A percentile compares a stretch with the other conserved stretches of the same genome.
Evolutionary conservation across 2,797 vertebrate species (phyloP).

Genomic region (Pantherophis alleghaniensis): DNA sequence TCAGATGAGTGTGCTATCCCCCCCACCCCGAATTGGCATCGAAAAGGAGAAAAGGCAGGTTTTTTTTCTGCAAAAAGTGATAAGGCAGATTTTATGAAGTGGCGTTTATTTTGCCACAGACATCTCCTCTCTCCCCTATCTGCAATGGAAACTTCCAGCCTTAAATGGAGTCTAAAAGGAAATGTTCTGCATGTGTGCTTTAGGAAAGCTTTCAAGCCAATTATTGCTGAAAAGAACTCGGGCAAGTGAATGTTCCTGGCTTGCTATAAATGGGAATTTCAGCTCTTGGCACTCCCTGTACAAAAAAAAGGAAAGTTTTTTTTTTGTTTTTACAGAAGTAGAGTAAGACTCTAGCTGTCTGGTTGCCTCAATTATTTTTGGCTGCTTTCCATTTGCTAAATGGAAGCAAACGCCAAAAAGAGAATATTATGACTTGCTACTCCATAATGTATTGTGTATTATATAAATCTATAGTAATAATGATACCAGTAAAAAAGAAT

Average conservation of each 20-base stretch:
- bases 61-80: no score
- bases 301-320: neutral
- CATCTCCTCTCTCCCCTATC: neutral
- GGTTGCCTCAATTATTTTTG: neutral
- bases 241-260: constrained; percentile 31
- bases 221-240: constrained; percentile 37
- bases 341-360: neutral
- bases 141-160: neutral
- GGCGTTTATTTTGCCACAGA: neutral
- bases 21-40: neutral
- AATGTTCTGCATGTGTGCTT: neutral
- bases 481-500: neutral
- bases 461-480: neutral
- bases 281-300: constrained; percentile 29
- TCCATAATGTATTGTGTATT: neutral
- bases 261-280: constrained; percentile 39
- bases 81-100: neutral
- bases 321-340: constrained; percentile 1
- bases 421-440: neutral
- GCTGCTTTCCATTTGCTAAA: neutral
- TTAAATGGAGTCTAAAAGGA: constrained; percentile 29
- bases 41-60: neutral
- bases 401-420: neutral
- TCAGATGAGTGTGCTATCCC: neutral
- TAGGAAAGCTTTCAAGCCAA: constrained; percentile 34